phyloP scores from a whole-genome alignment of 2,113 vertebrate genomes.

The Dunckerocampus dactyliophorus region DNA sequence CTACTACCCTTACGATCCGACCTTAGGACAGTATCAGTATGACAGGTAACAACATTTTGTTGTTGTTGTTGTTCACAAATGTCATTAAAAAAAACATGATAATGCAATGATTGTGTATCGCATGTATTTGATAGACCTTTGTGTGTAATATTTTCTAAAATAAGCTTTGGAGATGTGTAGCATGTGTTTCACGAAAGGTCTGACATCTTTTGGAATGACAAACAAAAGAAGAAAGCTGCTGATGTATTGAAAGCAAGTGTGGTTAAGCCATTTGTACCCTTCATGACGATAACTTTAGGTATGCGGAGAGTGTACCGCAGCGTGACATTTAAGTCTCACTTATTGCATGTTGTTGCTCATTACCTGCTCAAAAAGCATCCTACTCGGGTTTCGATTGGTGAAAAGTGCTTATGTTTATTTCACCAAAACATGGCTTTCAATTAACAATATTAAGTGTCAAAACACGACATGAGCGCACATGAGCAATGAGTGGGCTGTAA shows the following conservation, averaged over 20 bases:
- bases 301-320: too few species aligned
- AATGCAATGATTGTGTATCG: too few species aligned
- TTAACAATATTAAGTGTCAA: too few species aligned
- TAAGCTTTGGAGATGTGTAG: not conserved
- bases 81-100: not conserved
- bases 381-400: too few species aligned
- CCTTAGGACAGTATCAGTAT: constrained; percentile 92
- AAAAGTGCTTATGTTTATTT: not conserved
- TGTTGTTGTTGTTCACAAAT: not conserved
- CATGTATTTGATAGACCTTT: not conserved
- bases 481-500: too few species aligned
- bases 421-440: too few species aligned
- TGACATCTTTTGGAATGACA: not conserved
- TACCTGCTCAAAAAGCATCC: not conserved
- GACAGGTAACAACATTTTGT: constrained; percentile 83
- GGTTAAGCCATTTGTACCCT: too few species aligned
- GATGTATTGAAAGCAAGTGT: too few species aligned
- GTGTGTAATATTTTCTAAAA: not conserved
- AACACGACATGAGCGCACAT: too few species aligned
- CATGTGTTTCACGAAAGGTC: not conserved
- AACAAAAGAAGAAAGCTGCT: too few species aligned
- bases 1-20: constrained; percentile 93
- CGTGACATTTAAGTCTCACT: not conserved
- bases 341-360: not conserved
- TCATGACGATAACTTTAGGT: too few species aligned